Evolutionary conservation across 2,888 invertebrate genomes (phyloP), one percentile per base, ranked within the genome.

Genomic region (Habrosyne pyritoides): DNA sequence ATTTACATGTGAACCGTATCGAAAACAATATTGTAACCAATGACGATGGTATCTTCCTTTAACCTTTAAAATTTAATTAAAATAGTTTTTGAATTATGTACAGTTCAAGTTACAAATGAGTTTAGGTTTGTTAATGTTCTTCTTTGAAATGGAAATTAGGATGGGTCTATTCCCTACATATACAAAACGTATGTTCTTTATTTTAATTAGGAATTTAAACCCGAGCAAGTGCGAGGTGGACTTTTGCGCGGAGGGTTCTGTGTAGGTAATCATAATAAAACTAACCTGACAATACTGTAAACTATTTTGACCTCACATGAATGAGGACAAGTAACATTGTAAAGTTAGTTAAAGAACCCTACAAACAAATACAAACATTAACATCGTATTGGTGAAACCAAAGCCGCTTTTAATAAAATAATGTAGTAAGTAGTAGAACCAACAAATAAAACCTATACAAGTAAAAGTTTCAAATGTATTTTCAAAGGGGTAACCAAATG

Each of bases 101-200:
- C 47, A 49, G 5, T 24, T 49, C 12, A 8, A 49, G 7, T 10
- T 49, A 14, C 7, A 8, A 14, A 18, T 49, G 24, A 4, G 24
- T 24, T 48, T 12, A 10, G n/a, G 26, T 24, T 48, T n/a, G 26
- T 49, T 42, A 26, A 49, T 49, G 26, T 49, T 14, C 49, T 49
- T 12, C 4, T 26, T 28, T 26, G 24, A 49, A 49, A 26, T 49
- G 48, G 22, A 48, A 33, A 8, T 33, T n/a, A 12, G 5, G 30
- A 12, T 30, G 12, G 10, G 12, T 22, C 2, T 21, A 10, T n/a
- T n/a, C n/a, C n/a, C n/a, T n/a, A n/a, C n/a, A n/a, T n/a, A n/a
- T n/a, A n/a, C n/a, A n/a, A n/a, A n/a, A n/a, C n/a, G n/a, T n/a
- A n/a, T n/a, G n/a, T n/a, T n/a, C n/a, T n/a, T n/a, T n/a, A n/a